Conservation (phyloP, 1,140 invertebrate species). For the Tetragnatha versicolor region DNA sequence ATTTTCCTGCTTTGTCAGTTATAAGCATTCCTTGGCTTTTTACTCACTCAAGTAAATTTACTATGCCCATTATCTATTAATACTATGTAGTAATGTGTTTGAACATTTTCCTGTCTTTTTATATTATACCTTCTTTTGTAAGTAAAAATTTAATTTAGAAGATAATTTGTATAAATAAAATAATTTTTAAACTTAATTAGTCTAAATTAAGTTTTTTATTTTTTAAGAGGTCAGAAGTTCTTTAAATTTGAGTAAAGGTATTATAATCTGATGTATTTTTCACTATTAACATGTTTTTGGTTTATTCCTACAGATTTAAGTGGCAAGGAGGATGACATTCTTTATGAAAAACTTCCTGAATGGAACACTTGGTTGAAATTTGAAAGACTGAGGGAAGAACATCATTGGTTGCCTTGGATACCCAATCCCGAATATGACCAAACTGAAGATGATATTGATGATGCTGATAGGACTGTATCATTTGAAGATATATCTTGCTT, state of each 20-base stretch:
- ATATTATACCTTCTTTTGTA: too few species aligned
- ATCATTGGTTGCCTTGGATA: conserved; percentile 66
- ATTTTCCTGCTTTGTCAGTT: too few species aligned
- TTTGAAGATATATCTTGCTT: conserved; percentile 65
- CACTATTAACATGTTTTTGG: not conserved
- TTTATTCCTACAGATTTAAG: conserved; percentile 57
- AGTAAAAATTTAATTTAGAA: too few species aligned
- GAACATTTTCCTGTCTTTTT: too few species aligned
- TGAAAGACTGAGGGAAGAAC: conserved; percentile 63
- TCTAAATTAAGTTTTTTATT: too few species aligned
- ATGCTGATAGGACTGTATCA: conserved; percentile 65
- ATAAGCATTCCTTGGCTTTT: too few species aligned
- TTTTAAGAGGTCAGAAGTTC: too few species aligned
- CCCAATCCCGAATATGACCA: conserved; percentile 60
- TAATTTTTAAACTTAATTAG: not conserved
- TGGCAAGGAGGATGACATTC: conserved; percentile 59
- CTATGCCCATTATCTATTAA: too few species aligned
- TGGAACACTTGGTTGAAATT: conserved; percentile 64
- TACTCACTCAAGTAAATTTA: too few species aligned
- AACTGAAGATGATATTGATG: conserved; percentile 65
- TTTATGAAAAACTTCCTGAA: conserved; percentile 57
- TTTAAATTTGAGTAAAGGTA: too few species aligned
- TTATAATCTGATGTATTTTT: not conserved
- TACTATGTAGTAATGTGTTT: too few species aligned
- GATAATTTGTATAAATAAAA: not conserved